Evolutionary conservation across 2,888 invertebrate species (phyloP), one percentile per base, ranked within the genome.

Genomic region (Caradrina kadenii): DNA sequence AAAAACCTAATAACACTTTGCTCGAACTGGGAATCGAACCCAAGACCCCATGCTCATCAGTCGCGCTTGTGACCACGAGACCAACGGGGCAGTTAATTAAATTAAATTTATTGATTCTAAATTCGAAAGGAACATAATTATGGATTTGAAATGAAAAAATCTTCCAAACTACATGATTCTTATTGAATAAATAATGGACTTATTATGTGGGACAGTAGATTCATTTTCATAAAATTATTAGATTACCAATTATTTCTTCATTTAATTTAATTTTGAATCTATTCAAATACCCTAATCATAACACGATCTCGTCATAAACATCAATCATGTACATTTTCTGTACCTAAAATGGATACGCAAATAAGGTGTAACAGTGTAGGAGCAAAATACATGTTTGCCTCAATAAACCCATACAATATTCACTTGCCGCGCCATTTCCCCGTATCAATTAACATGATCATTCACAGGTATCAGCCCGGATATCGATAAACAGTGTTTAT

Each of bases 391-490:
- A 74, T 39, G 62, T 55, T 76, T 42, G 63, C 42, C 63, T 64
- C 63, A 72, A 70, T 81, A 78, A 80, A 73, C 68, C 65, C 49
- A 75, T 78, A 81, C 74, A 83, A 76, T 80, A 85, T 79, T 76
- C 65, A 69, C 60, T 67, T 69, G 67, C 42, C 73, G 63, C 70
- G 55, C 69, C 76, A 79, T 80, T 82, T 81, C 60, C 61, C 71
- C 26, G 69, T 83, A 80, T 73, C 79, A 84, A 85, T 86, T 85
- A 85, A 78, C 76, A 64, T 78, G 70, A 76, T 80, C 79, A 82
- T 79, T 73, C 53, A 60, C 75, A 80, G 73, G 76, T 80, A 80
- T 55, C 6, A 35, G 50, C 35, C 58, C 10, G 62, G 55, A 54
- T 79, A 78, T 79, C 66, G 61, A 61, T 65, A 31, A 35, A 58